These are phyloP conservation scores for Pantherophis alleghaniensis DNA, from an alignment of 2,797 vertebrate genomes.

Conservation along the genomic window DNA sequence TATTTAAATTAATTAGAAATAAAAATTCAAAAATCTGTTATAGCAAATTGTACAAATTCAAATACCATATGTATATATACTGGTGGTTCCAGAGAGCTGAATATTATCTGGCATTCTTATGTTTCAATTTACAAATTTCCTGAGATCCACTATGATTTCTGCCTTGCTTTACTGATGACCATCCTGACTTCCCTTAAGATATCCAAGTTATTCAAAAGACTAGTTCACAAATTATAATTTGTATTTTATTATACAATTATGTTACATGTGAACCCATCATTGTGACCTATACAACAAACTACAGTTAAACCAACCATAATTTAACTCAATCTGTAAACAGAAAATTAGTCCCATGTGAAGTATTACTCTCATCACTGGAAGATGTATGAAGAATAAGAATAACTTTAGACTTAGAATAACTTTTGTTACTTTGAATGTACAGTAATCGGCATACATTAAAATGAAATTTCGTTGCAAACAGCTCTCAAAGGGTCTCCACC, in stretches of 20 bases:
- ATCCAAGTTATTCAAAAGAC: neutral
- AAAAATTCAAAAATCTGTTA: neutral
- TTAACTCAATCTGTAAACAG: neutral
- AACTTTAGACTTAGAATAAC: no score
- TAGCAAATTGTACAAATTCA: neutral
- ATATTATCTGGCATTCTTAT: neutral
- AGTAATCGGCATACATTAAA: no score
- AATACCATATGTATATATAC: neutral
- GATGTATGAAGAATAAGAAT: neutral
- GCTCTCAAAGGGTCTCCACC: no score
- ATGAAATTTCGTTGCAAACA: no score
- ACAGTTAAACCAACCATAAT: neutral
- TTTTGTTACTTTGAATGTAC: no score
- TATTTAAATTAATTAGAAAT: neutral
- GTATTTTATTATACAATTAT: neutral
- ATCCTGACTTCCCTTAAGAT: neutral
- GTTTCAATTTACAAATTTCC: neutral
- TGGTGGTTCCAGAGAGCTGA: neutral
- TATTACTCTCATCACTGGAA: neutral
- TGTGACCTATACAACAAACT: neutral
- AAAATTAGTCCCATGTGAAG: neutral
- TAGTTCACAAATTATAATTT: neutral
- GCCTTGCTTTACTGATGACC: neutral
- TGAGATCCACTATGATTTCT: neutral
- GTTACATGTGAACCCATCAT: neutral